Percentiles rank a stretch among this genome's conserved stretches.
phyloP scores from a whole-genome alignment of 2,797 vertebrate genomes.

The Phalloptychus januarius region DNA sequence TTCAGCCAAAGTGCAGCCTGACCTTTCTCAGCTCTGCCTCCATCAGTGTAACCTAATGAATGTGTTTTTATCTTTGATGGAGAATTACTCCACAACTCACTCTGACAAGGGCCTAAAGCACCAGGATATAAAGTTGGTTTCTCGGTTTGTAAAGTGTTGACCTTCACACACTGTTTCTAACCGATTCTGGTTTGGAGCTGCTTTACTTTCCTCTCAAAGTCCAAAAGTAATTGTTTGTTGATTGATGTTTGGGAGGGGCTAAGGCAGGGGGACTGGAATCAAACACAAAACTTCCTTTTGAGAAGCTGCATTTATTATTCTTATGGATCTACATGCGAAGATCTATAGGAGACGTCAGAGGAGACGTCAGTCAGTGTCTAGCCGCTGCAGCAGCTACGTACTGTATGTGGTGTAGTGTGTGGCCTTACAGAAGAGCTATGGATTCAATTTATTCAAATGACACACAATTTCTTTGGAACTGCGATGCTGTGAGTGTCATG shows the following conservation, averaged over 20 bases:
- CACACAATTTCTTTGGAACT: no score
- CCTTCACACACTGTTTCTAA: not conserved
- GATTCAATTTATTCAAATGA: no score
- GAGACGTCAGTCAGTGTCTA: no score
- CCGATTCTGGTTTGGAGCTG: not conserved
- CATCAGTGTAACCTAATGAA: constrained; percentile 55
- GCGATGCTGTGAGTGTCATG: no score
- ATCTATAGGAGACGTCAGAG: no score
- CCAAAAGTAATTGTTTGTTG: not conserved
- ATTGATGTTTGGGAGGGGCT: no score
- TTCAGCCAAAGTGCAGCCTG: constrained; percentile 68
- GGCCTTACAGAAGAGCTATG: no score
- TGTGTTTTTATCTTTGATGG: constrained; percentile 2
- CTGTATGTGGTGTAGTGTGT: no score
- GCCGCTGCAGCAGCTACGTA: no score
- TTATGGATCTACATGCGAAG: no score
- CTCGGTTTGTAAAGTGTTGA: not conserved
- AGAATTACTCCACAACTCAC: not conserved
- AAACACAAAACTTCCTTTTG: not conserved
- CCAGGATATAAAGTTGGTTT: not conserved
- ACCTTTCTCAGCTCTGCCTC: constrained; percentile 69
- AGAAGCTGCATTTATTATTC: no score
- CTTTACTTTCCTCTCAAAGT: not conserved
- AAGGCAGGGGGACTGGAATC: not conserved
- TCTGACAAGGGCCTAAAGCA: not conserved